Base-by-base conservation (phyloP, 2,797 vertebrate genomes). In the Brachyalestes nurse region DNA sequence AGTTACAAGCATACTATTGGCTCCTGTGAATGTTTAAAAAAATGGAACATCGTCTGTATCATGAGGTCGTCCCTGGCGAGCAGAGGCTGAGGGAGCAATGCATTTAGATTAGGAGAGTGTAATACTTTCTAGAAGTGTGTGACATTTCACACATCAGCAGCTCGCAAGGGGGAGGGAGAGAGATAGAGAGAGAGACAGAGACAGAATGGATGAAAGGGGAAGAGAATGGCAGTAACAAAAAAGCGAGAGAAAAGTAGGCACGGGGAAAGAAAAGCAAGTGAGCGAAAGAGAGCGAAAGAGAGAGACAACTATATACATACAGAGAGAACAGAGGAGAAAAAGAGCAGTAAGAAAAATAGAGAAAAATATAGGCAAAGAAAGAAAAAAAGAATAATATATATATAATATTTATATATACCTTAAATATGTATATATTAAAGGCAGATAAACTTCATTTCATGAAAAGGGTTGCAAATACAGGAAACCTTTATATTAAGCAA, bases 141-240 rank as follows among this genome's bases (percentile, higher is more conserved):
- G 75, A 69, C 77, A 75, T 82, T 82, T 81, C 70, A 78, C 28
- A 47, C 75, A 76, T 78, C 67, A 85, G 75, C 40, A 45, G 55
- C 19, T 67, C 40, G 47, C 69, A 66, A 72, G 57, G 60, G 19
- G 51, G n/a, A 45, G 40, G 49, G 55, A 28, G 12, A 51, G 25
- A 42, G 45, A 47, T 1, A 47, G 45, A 47, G 45, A 47, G 45
- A 38, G 28, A 69, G 21, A 81, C 10, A 61, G 53, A 75, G 34
- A 75, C 2, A 34, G 34, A 34, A 34, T 34, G 34, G 45, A 47
- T 47, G 45, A 47, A 12, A 47, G 45, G 45, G 45, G 10, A 12
- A 47, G 45, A 57, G 25, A 19, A 14, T 28, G 19, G 76, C 6
- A 66, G 12, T 34, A 34, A 34, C 34, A 34, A 47, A 12, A 47